A percentile compares a stretch with the other conserved stretches of the same genome.
Conservation (phyloP, 2,888 invertebrate species). For the Entomobrya multifasciata region DNA sequence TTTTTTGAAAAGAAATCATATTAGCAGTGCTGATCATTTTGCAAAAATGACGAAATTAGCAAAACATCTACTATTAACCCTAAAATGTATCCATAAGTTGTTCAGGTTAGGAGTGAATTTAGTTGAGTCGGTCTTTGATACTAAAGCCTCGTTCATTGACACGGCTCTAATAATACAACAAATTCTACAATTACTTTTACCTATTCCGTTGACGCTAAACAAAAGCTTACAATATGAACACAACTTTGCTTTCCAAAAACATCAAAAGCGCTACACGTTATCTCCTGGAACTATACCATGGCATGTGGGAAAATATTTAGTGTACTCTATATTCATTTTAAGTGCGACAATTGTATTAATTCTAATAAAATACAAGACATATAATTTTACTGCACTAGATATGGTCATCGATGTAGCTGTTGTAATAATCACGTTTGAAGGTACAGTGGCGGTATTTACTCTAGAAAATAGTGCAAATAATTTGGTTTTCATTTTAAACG, state of each 20-base stretch:
- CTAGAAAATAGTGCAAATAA: not conserved
- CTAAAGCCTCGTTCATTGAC: not conserved
- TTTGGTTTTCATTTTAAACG: not conserved
- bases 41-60: too few relatives aligned
- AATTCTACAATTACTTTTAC: slow-evolving; percentile 17
- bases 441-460: not conserved
- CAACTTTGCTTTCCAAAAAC: not conserved
- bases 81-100: too few relatives aligned
- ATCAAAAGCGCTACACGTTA: not conserved
- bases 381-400: not conserved
- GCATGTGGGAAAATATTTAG: not conserved
- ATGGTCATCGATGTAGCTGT: not conserved
- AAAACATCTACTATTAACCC: too few relatives aligned
- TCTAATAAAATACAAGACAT: not conserved
- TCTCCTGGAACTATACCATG: not conserved
- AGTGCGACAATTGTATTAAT: not conserved
- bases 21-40: too few relatives aligned
- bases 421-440: slow-evolving; percentile 23
- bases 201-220: slow-evolving; percentile 30
- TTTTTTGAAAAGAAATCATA: too few relatives aligned
- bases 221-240: not conserved
- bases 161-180: not conserved
- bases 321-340: not conserved
- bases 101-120: too few relatives aligned
- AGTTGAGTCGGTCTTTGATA: not conserved